phyloP scores from a whole-genome alignment of 1,140 invertebrate genomes.

The Notospermus geniculatus region DNA sequence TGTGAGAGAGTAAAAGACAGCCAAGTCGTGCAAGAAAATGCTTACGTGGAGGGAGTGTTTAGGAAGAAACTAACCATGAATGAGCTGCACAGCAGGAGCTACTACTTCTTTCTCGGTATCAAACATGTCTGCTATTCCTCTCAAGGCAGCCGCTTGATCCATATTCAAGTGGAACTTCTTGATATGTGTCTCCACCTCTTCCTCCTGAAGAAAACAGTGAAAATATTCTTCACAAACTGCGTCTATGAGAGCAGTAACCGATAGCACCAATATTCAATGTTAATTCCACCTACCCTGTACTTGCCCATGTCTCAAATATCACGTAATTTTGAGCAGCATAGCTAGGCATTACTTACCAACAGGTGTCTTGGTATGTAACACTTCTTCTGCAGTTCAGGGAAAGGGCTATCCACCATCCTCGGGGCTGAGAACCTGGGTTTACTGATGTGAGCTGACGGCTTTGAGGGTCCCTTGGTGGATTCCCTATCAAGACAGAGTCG shows the following conservation, averaged over 20 bases:
- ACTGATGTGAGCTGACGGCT: too few relatives aligned
- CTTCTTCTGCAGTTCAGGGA: too few relatives aligned
- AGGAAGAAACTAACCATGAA: conserved; percentile 34
- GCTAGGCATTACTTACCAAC: too few relatives aligned
- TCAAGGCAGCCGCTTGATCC: conserved; percentile 37
- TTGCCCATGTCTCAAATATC: too few relatives aligned
- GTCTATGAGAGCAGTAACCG: too few relatives aligned
- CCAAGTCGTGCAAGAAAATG: neutral
- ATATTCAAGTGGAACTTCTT: conserved; percentile 31
- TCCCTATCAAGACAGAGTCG: too few relatives aligned
- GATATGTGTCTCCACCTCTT: conserved; percentile 29
- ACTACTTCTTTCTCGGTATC: conserved; percentile 15
- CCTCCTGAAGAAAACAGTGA: conserved; percentile 17
- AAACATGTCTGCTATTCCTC: conserved; percentile 33
- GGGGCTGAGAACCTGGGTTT: too few relatives aligned
- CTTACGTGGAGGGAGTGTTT: neutral
- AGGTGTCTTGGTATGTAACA: too few relatives aligned
- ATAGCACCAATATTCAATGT: too few relatives aligned
- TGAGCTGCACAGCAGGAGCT: conserved; percentile 28
- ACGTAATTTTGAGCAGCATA: too few relatives aligned
- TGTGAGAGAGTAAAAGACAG: neutral
- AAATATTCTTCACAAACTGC: neutral
- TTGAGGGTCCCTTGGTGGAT: too few relatives aligned
- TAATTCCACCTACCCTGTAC: neutral
- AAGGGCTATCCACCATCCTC: too few relatives aligned